Conservation (phyloP, 2,888 invertebrate species). For the Apodemia mormo region DNA sequence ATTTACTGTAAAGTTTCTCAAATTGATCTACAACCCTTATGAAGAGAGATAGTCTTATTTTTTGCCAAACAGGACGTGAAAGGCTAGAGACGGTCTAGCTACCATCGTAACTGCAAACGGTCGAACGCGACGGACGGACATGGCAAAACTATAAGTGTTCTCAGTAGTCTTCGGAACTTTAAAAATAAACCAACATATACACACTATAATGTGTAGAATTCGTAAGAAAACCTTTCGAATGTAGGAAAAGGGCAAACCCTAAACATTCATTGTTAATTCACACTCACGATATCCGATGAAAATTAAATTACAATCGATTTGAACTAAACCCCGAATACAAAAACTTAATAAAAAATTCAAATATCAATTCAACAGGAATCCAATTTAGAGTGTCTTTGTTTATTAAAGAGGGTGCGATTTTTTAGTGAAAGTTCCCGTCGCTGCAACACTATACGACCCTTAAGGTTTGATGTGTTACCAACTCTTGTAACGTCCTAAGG, state of each 20-base stretch:
- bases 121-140: too few species aligned
- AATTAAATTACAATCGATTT: conserved; percentile 33
- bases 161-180: too few species aligned
- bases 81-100: too few species aligned
- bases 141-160: too few species aligned
- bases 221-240: neutral
- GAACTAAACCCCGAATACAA: conserved; percentile 21
- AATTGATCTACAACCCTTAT: too few species aligned
- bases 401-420: conserved; percentile 38
- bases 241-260: neutral
- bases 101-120: too few species aligned
- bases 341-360: conserved; percentile 42
- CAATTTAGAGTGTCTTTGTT: conserved; percentile 41
- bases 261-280: conserved; percentile 21
- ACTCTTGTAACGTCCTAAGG: neutral
- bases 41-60: too few species aligned
- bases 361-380: conserved; percentile 38
- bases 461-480: conserved; percentile 26
- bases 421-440: conserved; percentile 28
- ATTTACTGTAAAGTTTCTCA: too few species aligned
- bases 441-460: conserved; percentile 26
- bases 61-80: too few species aligned
- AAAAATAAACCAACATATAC: too few species aligned
- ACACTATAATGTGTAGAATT: too few species aligned
- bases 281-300: conserved; percentile 22